These are phyloP conservation scores for Labia minor DNA, from an alignment of 2,888 invertebrate species.

Conservation along the genomic window DNA sequence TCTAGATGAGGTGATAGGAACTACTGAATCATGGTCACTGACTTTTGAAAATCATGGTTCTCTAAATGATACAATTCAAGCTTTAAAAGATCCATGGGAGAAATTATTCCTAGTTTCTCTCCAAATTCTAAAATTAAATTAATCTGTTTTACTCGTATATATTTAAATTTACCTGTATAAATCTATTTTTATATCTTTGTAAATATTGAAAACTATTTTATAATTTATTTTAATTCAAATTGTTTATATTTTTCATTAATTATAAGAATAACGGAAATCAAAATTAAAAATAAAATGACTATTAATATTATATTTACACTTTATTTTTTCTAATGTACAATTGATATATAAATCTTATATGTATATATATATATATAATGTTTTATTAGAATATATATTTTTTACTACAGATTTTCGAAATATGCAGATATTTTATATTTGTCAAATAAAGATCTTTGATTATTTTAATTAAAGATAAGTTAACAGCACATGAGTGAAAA, in stretches of 20 bases:
- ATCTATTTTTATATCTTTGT: neutral
- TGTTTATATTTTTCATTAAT: neutral
- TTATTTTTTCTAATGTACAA: neutral
- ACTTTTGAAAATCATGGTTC: neutral
- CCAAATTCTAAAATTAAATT: neutral
- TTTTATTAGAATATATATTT: neutral
- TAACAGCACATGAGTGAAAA: neutral
- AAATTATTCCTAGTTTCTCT: constrained; percentile 1
- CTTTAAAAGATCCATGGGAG: neutral
- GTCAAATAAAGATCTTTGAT: too few species aligned
- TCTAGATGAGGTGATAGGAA: neutral
- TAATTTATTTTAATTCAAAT: neutral
- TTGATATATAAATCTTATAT: neutral
- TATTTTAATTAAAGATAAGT: neutral
- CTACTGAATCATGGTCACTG: neutral
- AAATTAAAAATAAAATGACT: neutral
- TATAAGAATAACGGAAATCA: neutral
- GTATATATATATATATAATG: neutral
- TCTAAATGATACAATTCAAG: neutral
- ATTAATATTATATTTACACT: neutral
- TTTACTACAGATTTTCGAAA: neutral
- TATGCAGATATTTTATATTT: neutral
- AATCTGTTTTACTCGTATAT: neutral
- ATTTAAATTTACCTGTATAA: neutral
- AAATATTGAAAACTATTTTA: neutral